Conservation (phyloP, 2,113 vertebrate species). For the Nannospalax galili region DNA sequence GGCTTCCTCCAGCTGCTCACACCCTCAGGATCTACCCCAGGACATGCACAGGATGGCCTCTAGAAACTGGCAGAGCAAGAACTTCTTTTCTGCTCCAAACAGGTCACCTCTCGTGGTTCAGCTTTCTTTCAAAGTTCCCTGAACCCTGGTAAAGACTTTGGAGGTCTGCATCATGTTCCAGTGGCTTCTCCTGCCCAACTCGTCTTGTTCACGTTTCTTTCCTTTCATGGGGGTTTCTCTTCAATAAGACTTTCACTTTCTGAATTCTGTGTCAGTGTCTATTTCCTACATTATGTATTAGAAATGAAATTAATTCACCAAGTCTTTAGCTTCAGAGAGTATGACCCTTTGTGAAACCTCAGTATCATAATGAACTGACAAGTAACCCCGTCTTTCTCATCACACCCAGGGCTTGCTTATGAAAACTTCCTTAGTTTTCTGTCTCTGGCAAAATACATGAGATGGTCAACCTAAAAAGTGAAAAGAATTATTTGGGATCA, state of each 20-base stretch:
- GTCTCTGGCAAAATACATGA: background rate
- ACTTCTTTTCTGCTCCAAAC: background rate
- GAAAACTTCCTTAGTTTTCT: background rate
- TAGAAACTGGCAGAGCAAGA: background rate
- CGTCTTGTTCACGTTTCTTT: background rate
- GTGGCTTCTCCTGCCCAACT: background rate
- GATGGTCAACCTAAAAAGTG: background rate
- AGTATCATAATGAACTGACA: background rate
- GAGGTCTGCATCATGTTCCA: fast-evolving
- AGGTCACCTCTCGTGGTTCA: too few relatives aligned
- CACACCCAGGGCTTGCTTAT: too few relatives aligned
- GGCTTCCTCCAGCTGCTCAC: background rate
- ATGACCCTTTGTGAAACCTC: background rate
- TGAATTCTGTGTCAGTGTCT: background rate
- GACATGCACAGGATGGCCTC: background rate
- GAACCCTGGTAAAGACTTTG: too few relatives aligned
- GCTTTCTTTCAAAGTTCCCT: background rate
- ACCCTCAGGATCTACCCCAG: background rate
- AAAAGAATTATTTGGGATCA: background rate
- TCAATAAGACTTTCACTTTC: background rate
- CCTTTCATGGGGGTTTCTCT: background rate
- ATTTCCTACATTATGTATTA: background rate
- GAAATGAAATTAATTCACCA: background rate
- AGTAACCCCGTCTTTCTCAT: background rate
- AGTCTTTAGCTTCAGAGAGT: background rate